Percentiles rank a stretch among this genome's conserved stretches.
phyloP scores from a whole-genome alignment of 2,888 invertebrate species.

The Fragum whitleyi region DNA sequence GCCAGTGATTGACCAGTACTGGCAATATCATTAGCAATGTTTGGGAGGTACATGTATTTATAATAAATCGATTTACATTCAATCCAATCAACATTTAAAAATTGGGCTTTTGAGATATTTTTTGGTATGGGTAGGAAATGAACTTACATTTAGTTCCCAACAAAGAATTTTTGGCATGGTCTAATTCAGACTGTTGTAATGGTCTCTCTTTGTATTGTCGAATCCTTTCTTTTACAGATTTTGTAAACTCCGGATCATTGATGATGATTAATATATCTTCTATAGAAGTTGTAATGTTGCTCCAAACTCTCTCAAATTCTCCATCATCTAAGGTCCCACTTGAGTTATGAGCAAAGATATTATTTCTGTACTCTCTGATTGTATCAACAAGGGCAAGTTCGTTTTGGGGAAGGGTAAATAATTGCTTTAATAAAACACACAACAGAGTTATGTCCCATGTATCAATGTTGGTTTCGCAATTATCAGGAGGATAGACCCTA shows the following conservation, averaged over 20 bases:
- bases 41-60: too few relatives aligned
- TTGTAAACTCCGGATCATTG: background rate
- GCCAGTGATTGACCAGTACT: too few relatives aligned
- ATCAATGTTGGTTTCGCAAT: background rate
- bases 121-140: too few relatives aligned
- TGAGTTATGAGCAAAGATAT: constrained; percentile 10
- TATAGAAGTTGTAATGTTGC: background rate
- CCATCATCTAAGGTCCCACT: background rate
- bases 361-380: constrained; percentile 1
- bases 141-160: constrained; percentile 3
- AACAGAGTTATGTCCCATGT: constrained; percentile 23
- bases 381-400: background rate
- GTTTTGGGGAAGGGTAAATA: background rate
- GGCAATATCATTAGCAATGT: too few relatives aligned
- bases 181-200: constrained; percentile 1
- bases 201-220: background rate
- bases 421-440: background rate
- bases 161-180: background rate
- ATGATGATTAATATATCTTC: background rate
- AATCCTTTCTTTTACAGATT: background rate
- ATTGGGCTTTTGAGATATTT: too few relatives aligned
- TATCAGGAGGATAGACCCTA: background rate
- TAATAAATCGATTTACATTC: too few relatives aligned
- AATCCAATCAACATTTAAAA: too few relatives aligned
- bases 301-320: background rate